phyloP scores from a whole-genome alignment of 1,140 invertebrate species.

The Dendrolimus kikuchii region DNA sequence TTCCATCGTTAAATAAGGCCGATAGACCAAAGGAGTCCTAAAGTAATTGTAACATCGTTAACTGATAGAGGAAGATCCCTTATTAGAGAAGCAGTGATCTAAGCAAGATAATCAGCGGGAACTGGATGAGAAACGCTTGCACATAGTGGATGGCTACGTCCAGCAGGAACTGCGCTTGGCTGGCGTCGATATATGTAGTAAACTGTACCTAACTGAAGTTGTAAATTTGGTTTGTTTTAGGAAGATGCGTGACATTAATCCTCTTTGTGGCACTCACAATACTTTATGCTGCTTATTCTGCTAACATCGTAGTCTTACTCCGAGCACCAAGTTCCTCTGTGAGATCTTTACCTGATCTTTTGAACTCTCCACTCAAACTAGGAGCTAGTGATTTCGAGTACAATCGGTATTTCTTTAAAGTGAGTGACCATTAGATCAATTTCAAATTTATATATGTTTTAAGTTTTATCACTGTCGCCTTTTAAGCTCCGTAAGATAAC shows the following conservation, averaged over 20 bases:
- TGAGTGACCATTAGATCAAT: slow-evolving; percentile 30
- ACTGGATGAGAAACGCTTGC: no score
- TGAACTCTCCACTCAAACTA: slow-evolving; percentile 72
- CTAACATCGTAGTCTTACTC: slow-evolving; percentile 77
- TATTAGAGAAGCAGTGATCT: no score
- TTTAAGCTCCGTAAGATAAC: not conserved
- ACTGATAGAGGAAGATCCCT: no score
- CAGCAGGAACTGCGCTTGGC: no score
- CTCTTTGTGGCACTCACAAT: slow-evolving; percentile 74
- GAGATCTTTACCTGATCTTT: slow-evolving; percentile 71
- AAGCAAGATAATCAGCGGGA: no score
- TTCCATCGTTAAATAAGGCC: no score
- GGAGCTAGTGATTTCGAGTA: slow-evolving; percentile 75
- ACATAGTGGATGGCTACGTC: no score
- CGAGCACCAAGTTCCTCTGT: slow-evolving; percentile 76
- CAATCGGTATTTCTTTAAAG: slow-evolving; percentile 76
- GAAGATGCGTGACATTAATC: slow-evolving; percentile 74
- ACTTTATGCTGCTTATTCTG: slow-evolving; percentile 73
- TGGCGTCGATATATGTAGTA: no score
- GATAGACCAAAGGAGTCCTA: no score
- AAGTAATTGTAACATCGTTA: no score
- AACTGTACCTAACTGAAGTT: no score
- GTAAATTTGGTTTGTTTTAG: slow-evolving; percentile 57
- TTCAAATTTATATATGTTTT: not conserved
- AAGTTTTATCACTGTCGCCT: not conserved